Evolutionary conservation across 2,113 vertebrate genomes (phyloP), one percentile per base, ranked within the genome.

Genomic region (Melanostigma gelatinosum): DNA sequence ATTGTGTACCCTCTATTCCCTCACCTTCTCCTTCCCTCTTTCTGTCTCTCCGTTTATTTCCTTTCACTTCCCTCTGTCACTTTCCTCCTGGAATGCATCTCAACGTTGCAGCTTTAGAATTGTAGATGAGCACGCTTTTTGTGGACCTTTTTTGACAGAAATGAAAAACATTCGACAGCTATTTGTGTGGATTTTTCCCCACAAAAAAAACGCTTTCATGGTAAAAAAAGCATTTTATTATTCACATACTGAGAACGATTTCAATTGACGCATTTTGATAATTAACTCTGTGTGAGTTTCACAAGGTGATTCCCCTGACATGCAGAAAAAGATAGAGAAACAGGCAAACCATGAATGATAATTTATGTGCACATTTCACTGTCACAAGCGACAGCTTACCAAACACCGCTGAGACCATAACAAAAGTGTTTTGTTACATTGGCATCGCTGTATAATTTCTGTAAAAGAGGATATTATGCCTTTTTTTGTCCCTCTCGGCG

Each of bases 1-100:
- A 96, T 96, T 97, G 96, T 95, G 94, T 95, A 95, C 92, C 94
- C 95, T 96, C 88, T 95, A 93, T 96, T 97, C 95, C 94, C 95
- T 96, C 90, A 94, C 86, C 90, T 88, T 93, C 93, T 90, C 81
- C 82, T 93, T 93, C 86, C 85, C 80, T 88, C 87, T 75, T 86
- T 84, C 86, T 84, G 83, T 88, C 89, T 87, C 82, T 87, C 77
- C 20, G n/a, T 74, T 92, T 86, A 86, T 77, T 87, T 79, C 85
- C 90, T 89, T 83, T 88, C 85, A 88, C 77, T 91, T 83, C 72
- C 72, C 72, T 73, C 72, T 80, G 42, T 88, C 82, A 90, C 85
- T 68, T 87, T 71, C 65, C 72, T 79, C 76, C 71, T 88, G 71
- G 89, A 86, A 89, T 78, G 75, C 72, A 74, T 79, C 85, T 84